Conservation (phyloP, 2,113 vertebrate species). For the Motacilla alba region DNA sequence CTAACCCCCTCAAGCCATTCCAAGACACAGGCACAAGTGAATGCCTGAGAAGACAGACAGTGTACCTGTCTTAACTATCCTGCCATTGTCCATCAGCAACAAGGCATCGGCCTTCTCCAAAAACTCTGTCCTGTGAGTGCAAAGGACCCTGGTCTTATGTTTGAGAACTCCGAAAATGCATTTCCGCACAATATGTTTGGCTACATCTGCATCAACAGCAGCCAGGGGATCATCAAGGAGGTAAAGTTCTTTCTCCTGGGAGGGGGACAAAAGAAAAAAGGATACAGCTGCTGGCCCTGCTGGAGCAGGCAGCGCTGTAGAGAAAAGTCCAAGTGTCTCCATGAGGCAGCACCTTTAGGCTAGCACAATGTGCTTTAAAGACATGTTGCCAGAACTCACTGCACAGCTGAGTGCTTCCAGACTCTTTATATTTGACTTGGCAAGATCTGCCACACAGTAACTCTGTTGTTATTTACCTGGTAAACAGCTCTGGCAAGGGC, state of each 20-base stretch:
- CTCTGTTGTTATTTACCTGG: slow-evolving; percentile 77
- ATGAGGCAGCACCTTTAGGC: not conserved
- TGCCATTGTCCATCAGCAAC: slow-evolving; percentile 87
- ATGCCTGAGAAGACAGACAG: not conserved
- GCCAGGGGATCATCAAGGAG: slow-evolving; percentile 95
- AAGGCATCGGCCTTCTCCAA: slow-evolving; percentile 83
- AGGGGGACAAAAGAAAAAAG: not conserved
- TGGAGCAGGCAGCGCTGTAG: not conserved
- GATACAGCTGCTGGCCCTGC: not conserved
- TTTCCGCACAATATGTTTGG: slow-evolving; percentile 86
- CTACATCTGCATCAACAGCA: slow-evolving; percentile 91
- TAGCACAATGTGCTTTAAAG: not conserved
- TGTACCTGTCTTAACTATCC: slow-evolving; percentile 81
- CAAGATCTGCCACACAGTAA: not conserved
- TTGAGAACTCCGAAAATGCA: slow-evolving; percentile 86
- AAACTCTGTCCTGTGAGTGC: slow-evolving; percentile 90
- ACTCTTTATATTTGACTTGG: not conserved
- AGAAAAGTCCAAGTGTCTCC: not conserved
- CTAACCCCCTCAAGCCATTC: not conserved
- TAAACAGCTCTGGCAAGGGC: slow-evolving; percentile 92
- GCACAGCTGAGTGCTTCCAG: not conserved
- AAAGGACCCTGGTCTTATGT: slow-evolving; percentile 89
- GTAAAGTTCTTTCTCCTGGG: slow-evolving; percentile 90
- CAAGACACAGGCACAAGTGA: not conserved
- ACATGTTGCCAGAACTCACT: not conserved